Evolutionary conservation across 92 coral and sea anemone species (phyloP).

Genomic region (Blastomussa wellsi): DNA sequence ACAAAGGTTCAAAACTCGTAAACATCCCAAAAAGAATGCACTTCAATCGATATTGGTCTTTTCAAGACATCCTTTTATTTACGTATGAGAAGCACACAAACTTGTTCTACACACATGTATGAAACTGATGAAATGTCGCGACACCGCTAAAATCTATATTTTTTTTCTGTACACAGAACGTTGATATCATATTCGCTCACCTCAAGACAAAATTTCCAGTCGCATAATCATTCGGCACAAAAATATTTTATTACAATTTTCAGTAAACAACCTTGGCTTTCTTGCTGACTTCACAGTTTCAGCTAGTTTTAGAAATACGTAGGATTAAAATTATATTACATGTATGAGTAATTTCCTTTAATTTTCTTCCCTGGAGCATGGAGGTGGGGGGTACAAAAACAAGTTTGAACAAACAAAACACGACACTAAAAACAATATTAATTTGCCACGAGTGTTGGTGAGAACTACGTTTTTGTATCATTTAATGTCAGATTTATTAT

Average conservation of each 20-base stretch:
- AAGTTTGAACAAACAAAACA: slow-evolving; percentile 34
- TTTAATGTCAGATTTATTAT: background rate
- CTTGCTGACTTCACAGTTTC: background rate
- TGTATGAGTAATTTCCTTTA: slow-evolving; percentile 8
- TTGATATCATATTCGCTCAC: background rate
- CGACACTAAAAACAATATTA: slow-evolving; percentile 14
- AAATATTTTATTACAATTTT: background rate
- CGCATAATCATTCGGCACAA: background rate
- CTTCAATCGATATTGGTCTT: slow-evolving; percentile 5
- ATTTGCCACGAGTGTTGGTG: background rate
- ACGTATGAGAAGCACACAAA: slow-evolving; percentile 19
- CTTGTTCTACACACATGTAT: background rate
- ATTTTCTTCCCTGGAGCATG: slow-evolving; percentile 18
- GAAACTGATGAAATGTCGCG: background rate
- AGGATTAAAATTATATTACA: background rate
- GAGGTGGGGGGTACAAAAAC: slow-evolving; percentile 8
- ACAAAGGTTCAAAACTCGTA: background rate
- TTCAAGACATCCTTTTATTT: background rate
- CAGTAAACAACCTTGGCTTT: background rate
- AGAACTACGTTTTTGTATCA: background rate
- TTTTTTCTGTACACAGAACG: background rate
- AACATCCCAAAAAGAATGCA: background rate
- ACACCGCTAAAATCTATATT: background rate
- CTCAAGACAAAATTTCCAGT: background rate
- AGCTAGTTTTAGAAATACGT: background rate